A percentile compares a stretch with the other conserved stretches of the same genome.
Evolutionary conservation across 2,113 vertebrate species (phyloP).

Genomic region (Nothobranchius furzeri): DNA sequence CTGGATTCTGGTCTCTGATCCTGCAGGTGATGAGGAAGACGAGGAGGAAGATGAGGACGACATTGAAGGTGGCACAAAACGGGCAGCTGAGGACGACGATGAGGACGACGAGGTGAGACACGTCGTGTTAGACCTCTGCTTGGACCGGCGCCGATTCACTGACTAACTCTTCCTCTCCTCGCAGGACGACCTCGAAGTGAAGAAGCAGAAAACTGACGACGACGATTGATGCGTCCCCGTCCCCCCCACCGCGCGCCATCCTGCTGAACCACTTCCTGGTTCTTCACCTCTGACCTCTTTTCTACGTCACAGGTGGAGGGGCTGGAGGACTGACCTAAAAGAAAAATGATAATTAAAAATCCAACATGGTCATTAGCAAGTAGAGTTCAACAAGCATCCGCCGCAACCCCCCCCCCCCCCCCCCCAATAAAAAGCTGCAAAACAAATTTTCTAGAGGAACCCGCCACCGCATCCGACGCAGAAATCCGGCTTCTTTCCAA

Average conservation of each 20-base stretch:
- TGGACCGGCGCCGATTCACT: fast-evolving
- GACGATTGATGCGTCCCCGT: conserved; percentile 85
- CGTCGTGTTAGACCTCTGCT: fast-evolving
- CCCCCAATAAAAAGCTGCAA: conserved; percentile 39
- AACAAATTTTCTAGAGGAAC: conserved; percentile 75
- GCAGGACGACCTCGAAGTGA: conserved; percentile 90
- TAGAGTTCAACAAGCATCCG: conserved; percentile 74
- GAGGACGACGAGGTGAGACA: conserved; percentile 74
- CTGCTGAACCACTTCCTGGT: conserved; percentile 71
- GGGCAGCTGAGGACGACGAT: conserved; percentile 92
- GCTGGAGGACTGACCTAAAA: conserved; percentile 65
- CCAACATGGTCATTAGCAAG: conserved; percentile 88
- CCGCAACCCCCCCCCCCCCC: conserved; percentile 38
- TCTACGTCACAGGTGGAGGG: conserved; percentile 56
- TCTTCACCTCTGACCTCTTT: conserved; percentile 64
- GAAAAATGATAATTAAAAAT: conserved; percentile 58
- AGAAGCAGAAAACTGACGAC: conserved; percentile 95
- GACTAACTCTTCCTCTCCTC: background rate
- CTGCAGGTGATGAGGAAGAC: conserved; percentile 90
- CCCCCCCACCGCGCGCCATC: conserved; percentile 38
- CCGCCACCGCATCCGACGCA: conserved; percentile 69
- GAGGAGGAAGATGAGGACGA: conserved; percentile 94
- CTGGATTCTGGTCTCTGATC: background rate
- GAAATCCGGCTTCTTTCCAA: conserved; percentile 78
- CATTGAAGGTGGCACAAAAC: conserved; percentile 87